Evolutionary conservation across 2,888 invertebrate genomes (phyloP).

Genomic region (Sminthurides aquaticus): DNA sequence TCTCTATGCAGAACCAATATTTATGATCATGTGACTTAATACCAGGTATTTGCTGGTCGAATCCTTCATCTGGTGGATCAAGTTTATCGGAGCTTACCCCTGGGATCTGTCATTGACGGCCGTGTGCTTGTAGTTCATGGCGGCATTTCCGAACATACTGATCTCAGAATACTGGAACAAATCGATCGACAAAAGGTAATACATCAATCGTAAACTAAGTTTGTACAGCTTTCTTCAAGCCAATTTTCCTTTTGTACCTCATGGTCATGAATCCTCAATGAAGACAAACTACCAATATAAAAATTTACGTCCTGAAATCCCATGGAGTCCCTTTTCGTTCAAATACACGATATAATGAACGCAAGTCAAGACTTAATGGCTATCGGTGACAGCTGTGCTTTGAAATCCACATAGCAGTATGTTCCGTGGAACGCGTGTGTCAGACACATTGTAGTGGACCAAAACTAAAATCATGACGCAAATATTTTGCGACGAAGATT

Average conservation of each 20-base stretch:
- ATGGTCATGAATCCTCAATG: too few relatives aligned
- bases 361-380: neutral
- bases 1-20: too few relatives aligned
- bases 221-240: neutral
- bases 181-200: conserved; percentile 53
- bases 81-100: conserved; percentile 84
- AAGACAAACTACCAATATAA: too few relatives aligned
- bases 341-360: neutral
- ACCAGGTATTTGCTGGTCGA: conserved; percentile 69
- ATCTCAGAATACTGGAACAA: conserved; percentile 68
- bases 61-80: conserved; percentile 75
- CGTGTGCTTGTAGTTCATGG: conserved; percentile 86
- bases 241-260: neutral
- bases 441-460: too few relatives aligned
- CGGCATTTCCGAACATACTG: conserved; percentile 81
- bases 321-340: neutral
- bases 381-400: too few relatives aligned
- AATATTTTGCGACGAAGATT: too few relatives aligned
- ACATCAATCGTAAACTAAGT: neutral
- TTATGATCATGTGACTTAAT: too few relatives aligned
- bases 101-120: conserved; percentile 83
- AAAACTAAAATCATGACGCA: too few relatives aligned
- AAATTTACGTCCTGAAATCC: too few relatives aligned
- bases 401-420: too few relatives aligned
- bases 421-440: too few relatives aligned